Conservation (phyloP, 2,888 invertebrate genomes). For the Andrena marginata region DNA sequence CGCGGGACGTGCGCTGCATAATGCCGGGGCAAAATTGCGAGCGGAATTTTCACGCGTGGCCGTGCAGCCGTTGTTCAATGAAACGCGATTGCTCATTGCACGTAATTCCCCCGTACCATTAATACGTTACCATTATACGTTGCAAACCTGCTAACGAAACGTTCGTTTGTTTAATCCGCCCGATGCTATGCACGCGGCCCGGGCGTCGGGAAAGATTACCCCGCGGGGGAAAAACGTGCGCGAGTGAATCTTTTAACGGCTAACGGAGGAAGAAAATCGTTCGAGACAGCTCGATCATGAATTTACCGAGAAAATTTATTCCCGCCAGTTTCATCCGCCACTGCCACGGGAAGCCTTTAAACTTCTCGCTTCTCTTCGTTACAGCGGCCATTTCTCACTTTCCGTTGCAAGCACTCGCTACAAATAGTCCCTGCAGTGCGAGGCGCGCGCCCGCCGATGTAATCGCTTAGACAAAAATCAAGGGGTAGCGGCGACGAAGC, state of each 20-base stretch:
- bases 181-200: not conserved
- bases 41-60: slow-evolving; percentile 73
- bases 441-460: slow-evolving; percentile 1
- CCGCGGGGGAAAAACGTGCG: not conserved
- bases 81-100: slow-evolving; percentile 71
- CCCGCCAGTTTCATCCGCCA: slow-evolving; percentile 49
- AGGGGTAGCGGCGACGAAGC: not conserved
- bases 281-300: slow-evolving; percentile 62
- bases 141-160: not conserved
- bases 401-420: slow-evolving; percentile 40
- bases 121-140: slow-evolving; percentile 63
- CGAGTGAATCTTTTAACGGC: not conserved
- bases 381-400: slow-evolving; percentile 64
- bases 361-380: slow-evolving; percentile 59
- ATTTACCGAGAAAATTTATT: slow-evolving; percentile 61
- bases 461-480: slow-evolving; percentile 5
- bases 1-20: slow-evolving; percentile 68
- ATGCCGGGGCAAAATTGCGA: slow-evolving; percentile 70
- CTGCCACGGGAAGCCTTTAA: slow-evolving; percentile 56
- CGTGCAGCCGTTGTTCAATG: slow-evolving; percentile 66
- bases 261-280: slow-evolving; percentile 21
- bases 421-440: slow-evolving; percentile 28
- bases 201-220: not conserved
- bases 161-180: slow-evolving; percentile 36
- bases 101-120: slow-evolving; percentile 69